phyloP scores from a whole-genome alignment of 2,888 invertebrate species.

The Drosophila flavopinicola region DNA sequence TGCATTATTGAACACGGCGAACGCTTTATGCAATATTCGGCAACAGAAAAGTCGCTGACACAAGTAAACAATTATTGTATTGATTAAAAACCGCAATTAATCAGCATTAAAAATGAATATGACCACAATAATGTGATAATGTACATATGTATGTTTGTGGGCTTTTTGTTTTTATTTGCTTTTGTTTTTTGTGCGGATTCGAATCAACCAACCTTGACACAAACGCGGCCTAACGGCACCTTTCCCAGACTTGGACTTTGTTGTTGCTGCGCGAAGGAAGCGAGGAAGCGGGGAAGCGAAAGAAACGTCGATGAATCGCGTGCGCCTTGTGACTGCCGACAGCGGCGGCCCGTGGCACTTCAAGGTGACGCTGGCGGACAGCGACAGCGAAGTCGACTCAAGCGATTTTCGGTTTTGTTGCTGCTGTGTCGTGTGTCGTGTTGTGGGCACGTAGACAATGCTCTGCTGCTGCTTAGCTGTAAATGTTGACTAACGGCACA shows the following conservation, averaged over 20 bases:
- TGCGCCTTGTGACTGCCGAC: constrained; percentile 52
- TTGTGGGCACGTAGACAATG: constrained; percentile 49
- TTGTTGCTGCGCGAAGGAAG: constrained; percentile 2
- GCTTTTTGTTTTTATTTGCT: too few species aligned
- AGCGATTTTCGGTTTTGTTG: constrained; percentile 1
- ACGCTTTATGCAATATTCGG: constrained; percentile 43
- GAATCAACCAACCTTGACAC: constrained; percentile 45
- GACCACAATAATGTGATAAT: too few species aligned
- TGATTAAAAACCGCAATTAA: constrained; percentile 36
- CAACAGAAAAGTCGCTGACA: constrained; percentile 17
- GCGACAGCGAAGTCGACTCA: constrained; percentile 8
- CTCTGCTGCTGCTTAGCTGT: constrained; percentile 38
- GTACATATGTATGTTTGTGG: background rate
- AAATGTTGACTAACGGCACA: constrained; percentile 48
- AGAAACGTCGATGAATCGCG: constrained; percentile 42
- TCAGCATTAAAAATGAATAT: constrained; percentile 23
- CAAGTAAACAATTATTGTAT: constrained; percentile 27
- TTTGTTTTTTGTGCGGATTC: background rate
- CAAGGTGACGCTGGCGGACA: constrained; percentile 48
- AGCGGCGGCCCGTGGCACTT: constrained; percentile 45
- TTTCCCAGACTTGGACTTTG: constrained; percentile 31
- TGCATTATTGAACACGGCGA: constrained; percentile 27
- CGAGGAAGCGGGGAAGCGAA: constrained; percentile 6
- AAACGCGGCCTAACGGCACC: constrained; percentile 6
- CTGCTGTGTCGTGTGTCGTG: constrained; percentile 10